Evolutionary conservation across 2,888 invertebrate genomes (phyloP).

Genomic region (Platypus cylindrus): DNA sequence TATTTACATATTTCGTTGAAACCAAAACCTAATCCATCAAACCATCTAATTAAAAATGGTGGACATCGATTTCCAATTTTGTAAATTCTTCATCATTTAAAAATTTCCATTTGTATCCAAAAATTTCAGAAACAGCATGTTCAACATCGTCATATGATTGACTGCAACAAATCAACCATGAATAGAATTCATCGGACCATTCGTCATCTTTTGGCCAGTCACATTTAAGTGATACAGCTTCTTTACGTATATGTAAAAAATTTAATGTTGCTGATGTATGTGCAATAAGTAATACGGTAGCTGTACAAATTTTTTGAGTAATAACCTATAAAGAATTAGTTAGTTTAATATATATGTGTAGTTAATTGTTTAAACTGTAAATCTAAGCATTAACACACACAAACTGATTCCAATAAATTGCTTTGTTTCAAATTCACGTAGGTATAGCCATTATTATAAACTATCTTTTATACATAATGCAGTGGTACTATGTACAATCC

Average conservation of each 20-base stretch:
- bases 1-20: too few relatives aligned
- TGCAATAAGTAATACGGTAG: conserved; percentile 59
- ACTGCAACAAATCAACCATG: conserved; percentile 50
- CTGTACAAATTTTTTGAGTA: conserved; percentile 64
- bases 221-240: conserved; percentile 56
- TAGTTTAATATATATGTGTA: too few relatives aligned
- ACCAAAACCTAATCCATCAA: too few relatives aligned
- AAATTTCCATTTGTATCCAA: conserved; percentile 56
- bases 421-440: too few relatives aligned
- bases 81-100: conserved; percentile 52
- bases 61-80: conserved; percentile 25
- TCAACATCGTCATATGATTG: conserved; percentile 52
- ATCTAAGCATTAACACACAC: too few relatives aligned
- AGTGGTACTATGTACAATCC: too few relatives aligned
- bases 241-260: conserved; percentile 52
- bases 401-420: too few relatives aligned
- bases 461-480: too few relatives aligned
- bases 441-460: too few relatives aligned
- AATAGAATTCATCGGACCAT: conserved; percentile 54
- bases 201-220: conserved; percentile 55
- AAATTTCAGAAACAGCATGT: conserved; percentile 52
- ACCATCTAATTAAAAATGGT: conserved; percentile 12
- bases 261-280: conserved; percentile 49
- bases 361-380: too few relatives aligned
- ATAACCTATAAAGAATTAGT: conserved; percentile 46